These are phyloP conservation scores for Drosophila nr. perissopoda DNA, from an alignment of 2,888 invertebrate species.

Conservation along the genomic window DNA sequence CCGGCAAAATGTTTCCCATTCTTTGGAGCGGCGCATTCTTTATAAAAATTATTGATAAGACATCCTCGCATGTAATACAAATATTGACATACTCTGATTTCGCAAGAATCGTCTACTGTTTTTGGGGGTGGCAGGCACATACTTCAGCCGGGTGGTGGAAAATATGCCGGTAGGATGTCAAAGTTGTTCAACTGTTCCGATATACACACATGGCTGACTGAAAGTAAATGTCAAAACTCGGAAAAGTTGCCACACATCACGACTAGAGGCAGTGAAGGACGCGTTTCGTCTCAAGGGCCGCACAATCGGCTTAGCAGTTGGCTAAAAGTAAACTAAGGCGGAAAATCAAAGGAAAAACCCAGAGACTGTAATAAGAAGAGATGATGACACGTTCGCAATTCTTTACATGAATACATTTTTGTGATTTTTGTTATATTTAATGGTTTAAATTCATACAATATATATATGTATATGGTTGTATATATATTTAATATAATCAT, in stretches of 20 bases:
- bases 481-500: conserved; percentile 79
- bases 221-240: conserved; percentile 68
- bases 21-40: conserved; percentile 59
- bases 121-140: conserved; percentile 1
- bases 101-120: conserved; percentile 21
- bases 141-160: conserved; percentile 25
- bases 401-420: conserved; percentile 36
- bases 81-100: conserved; percentile 77
- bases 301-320: conserved; percentile 66
- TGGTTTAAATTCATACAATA: conserved; percentile 69
- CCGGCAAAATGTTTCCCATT: conserved; percentile 27
- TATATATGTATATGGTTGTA: conserved; percentile 61
- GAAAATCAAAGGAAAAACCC: conserved; percentile 35
- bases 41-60: conserved; percentile 77
- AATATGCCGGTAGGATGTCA: conserved; percentile 6
- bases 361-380: conserved; percentile 50
- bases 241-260: conserved; percentile 34
- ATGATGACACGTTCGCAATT: conserved; percentile 60
- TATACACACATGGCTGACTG: conserved; percentile 10
- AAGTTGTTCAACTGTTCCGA: conserved; percentile 2
- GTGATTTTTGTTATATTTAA: conserved; percentile 59
- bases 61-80: conserved; percentile 71
- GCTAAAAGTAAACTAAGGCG: conserved; percentile 14
- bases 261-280: neutral
- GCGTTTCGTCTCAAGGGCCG: conserved; percentile 55